phyloP scores from a whole-genome alignment of 2,797 vertebrate genomes.

The Hephaestus fuliginosus region DNA sequence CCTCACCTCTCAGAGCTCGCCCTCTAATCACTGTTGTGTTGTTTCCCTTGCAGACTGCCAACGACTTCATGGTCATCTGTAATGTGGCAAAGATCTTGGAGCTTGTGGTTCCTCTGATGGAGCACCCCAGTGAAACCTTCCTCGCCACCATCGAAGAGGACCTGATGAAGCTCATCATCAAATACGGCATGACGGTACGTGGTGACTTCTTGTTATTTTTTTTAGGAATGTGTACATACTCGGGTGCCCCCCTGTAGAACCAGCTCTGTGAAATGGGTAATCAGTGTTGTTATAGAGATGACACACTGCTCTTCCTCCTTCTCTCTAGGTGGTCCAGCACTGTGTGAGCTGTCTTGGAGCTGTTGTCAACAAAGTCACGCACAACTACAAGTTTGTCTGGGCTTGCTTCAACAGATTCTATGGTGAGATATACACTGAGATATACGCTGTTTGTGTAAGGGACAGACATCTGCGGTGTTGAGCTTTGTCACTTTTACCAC shows the following conservation, averaged over 20 bases:
- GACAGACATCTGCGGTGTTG: background rate
- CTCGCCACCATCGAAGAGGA: slow-evolving; percentile 98
- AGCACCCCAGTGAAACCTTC: slow-evolving; percentile 97
- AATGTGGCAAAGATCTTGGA: slow-evolving; percentile 99
- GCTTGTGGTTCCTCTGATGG: slow-evolving; percentile 96
- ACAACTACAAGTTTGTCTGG: slow-evolving; percentile 99
- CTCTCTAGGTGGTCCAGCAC: slow-evolving; percentile 93
- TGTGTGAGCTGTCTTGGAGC: slow-evolving; percentile 98
- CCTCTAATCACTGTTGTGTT: background rate
- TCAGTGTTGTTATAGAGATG: background rate
- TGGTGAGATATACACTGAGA: slow-evolving; percentile 83
- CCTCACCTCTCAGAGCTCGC: background rate
- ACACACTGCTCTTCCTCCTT: background rate
- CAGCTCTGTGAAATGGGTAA: background rate
- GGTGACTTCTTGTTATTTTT: background rate
- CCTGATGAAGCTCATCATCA: slow-evolving; percentile 99
- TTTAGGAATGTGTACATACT: background rate
- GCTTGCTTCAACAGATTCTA: slow-evolving; percentile 99
- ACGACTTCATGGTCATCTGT: slow-evolving; percentile 99
- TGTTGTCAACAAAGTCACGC: slow-evolving; percentile 98
- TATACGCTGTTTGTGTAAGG: background rate
- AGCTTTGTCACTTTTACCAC: background rate
- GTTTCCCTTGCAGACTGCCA: slow-evolving; percentile 89
- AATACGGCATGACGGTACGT: slow-evolving; percentile 98
- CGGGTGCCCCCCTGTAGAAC: background rate